Percentiles rank a stretch among this genome's conserved stretches.
Evolutionary conservation across 2,888 invertebrate genomes (phyloP).

Genomic region (Cyrtodaria siliqua): DNA sequence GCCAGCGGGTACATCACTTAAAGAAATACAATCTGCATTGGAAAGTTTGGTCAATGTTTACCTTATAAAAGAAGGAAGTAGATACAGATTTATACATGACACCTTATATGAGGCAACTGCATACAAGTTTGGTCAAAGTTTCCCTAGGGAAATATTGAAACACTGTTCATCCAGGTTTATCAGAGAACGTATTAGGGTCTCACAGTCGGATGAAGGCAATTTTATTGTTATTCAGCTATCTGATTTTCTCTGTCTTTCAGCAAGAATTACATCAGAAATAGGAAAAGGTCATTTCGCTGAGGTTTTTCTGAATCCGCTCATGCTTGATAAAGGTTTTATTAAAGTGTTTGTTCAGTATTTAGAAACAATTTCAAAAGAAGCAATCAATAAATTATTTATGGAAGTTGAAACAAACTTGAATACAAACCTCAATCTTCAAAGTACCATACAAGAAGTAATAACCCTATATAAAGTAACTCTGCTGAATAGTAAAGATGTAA

Average conservation of each 20-base stretch:
- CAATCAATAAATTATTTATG: too few relatives aligned
- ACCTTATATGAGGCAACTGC: slow-evolving; percentile 2
- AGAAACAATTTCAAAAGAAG: too few relatives aligned
- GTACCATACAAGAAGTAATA: too few relatives aligned
- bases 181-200: neutral
- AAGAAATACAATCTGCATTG: neutral
- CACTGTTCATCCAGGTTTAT: neutral
- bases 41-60: slow-evolving; percentile 5
- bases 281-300: neutral
- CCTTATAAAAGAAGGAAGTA: neutral
- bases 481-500: too few relatives aligned
- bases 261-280: neutral
- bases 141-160: neutral
- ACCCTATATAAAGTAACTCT: too few relatives aligned
- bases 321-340: too few relatives aligned
- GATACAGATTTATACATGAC: slow-evolving; percentile 12
- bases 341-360: too few relatives aligned
- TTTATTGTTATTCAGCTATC: neutral
- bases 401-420: too few relatives aligned
- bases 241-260: neutral
- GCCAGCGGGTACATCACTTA: neutral
- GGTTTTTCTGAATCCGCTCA: slow-evolving; percentile 5
- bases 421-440: too few relatives aligned
- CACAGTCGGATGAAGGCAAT: neutral
- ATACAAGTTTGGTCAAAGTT: neutral